Base-by-base conservation (phyloP, 2,113 vertebrate genomes). In the Callipepla californica region DNA sequence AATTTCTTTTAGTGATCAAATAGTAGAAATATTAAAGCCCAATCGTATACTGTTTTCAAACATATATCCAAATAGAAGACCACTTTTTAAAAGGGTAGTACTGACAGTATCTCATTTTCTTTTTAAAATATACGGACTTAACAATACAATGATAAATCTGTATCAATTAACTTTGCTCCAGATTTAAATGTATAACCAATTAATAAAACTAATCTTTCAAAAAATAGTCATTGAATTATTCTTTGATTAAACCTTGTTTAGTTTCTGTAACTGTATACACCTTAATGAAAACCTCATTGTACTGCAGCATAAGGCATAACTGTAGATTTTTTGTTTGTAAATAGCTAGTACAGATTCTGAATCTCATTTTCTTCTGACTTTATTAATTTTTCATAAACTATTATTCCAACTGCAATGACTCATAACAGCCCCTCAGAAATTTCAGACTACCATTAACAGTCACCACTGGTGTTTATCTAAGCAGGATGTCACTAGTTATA, bases 251-350 rank as follows among this genome's bases (percentile, higher is more conserved):
- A 87, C 91, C 93, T 96, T 97, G 84, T 92, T 97, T 96, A 96
- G 95, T 92, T 97, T 97, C 95, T 90, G 92, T 87, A 91, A 97
- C 90, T 80, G 94, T 95, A 96, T 92, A 95, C 82, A 92, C 94
- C 97, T 97, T 96, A 97, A 98, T 97, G 96, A 96, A 98, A 97
- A 97, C 84, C 83, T 96, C 90, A 97, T 98, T 97, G 96, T 79
- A 97, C 95, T 79, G 67, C 92, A 96, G 94, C 93, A 97, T 73
- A 89, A 88, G 22, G 94, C 65, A 86, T 95, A 98, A 98, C 97
- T 97, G 77, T 91, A 94, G 65, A 90, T 95, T 93, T 93, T 97
- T 97, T 96, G 79, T 96, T 34, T 84, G 80, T 93, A 97, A 97
- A 96, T 92, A 97, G 92, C 92, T 95, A 91, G 50, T 92, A 77